These are phyloP conservation scores for Embiotoca jacksoni DNA, from an alignment of 2,113 vertebrate species.

Conservation along the genomic window DNA sequence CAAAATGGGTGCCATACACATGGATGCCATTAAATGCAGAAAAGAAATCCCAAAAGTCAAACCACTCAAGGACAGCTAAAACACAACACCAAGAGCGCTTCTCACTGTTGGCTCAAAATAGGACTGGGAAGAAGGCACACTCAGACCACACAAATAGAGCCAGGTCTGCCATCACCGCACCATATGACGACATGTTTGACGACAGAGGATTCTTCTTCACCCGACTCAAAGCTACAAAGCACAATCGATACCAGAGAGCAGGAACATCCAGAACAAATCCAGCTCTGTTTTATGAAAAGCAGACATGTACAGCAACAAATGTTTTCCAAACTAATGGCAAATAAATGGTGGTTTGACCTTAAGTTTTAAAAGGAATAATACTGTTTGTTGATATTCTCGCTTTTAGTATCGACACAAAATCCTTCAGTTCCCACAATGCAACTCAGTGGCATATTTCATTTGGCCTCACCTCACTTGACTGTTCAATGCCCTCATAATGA, in stretches of 20 bases:
- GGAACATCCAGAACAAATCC: not conserved
- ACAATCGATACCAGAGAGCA: slow-evolving; percentile 4
- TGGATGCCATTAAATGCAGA: slow-evolving; percentile 22
- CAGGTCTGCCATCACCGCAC: slow-evolving; percentile 2
- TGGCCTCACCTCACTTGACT: not conserved
- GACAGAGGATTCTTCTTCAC: slow-evolving; percentile 20
- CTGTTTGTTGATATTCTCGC: not conserved
- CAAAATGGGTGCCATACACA: not conserved
- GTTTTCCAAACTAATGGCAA: slow-evolving; percentile 10
- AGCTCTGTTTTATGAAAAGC: not conserved
- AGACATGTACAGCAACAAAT: not conserved
- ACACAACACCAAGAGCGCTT: slow-evolving; percentile 23
- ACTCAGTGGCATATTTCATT: not conserved
- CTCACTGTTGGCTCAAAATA: slow-evolving; percentile 39
- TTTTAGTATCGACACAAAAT: not conserved
- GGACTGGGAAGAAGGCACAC: slow-evolving; percentile 12
- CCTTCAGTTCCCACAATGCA: not conserved
- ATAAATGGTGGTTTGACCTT: slow-evolving; percentile 2
- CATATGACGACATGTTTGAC: slow-evolving; percentile 15
- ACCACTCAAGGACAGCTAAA: slow-evolving; percentile 22
- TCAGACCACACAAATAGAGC: slow-evolving; percentile 38
- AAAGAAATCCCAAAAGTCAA: slow-evolving; percentile 6
- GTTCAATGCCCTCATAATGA: too few relatives aligned
- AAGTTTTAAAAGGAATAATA: not conserved
- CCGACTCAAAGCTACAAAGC: not conserved